Evolutionary conservation across 1,140 invertebrate species (phyloP).

Genomic region (Diploscapter pachys): DNA sequence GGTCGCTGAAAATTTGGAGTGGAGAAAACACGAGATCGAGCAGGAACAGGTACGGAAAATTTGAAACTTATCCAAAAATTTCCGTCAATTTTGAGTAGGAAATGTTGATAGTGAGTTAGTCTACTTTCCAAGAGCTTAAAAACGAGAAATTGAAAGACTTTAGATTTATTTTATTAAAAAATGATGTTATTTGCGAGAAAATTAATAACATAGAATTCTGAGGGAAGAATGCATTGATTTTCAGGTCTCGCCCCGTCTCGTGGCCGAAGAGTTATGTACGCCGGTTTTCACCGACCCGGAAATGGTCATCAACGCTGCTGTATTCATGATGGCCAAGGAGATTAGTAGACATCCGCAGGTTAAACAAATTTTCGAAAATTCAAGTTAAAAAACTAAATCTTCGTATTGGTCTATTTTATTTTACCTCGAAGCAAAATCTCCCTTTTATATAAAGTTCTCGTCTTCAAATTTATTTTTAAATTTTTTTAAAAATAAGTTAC

Average conservation of each 20-base stretch:
- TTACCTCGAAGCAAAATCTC: neutral
- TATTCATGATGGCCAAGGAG: constrained; percentile 90
- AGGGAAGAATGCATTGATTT: neutral
- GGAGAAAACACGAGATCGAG: constrained; percentile 92
- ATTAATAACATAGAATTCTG: no score
- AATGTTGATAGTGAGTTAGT: neutral
- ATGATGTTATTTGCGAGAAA: no score
- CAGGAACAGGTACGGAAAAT: constrained; percentile 74
- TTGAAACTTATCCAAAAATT: constrained; percentile 53
- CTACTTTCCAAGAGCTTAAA: neutral
- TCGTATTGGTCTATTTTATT: constrained; percentile 50
- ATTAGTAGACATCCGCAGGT: constrained; percentile 81
- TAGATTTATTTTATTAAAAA: no score
- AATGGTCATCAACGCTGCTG: constrained; percentile 71
- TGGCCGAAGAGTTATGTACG: constrained; percentile 41
- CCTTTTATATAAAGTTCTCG: neutral
- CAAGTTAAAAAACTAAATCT: no score
- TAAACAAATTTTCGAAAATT: no score
- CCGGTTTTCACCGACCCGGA: constrained; percentile 25
- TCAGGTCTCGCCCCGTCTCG: constrained; percentile 17
- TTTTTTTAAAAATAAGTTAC: neutral
- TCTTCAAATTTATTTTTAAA: neutral
- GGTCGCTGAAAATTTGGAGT: constrained; percentile 91
- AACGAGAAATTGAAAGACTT: neutral
- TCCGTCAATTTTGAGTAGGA: constrained; percentile 61